These are phyloP conservation scores for Nyleta sp. DNA, from an alignment of 2,888 invertebrate species.

Conservation along the genomic window DNA sequence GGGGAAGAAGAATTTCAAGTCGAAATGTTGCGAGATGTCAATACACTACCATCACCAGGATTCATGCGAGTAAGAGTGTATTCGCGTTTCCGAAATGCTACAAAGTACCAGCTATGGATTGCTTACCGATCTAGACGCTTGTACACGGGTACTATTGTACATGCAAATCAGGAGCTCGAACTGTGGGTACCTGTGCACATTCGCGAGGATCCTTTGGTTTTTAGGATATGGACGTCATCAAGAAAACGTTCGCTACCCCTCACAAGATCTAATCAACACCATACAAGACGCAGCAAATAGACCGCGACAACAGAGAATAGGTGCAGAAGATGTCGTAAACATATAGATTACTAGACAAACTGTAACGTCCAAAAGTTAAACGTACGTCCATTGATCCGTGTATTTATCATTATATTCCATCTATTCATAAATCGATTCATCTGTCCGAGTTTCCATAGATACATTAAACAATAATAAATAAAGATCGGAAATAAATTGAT, in stretches of 20 bases:
- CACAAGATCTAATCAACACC: too few species aligned
- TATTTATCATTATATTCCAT: too few species aligned
- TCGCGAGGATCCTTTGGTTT: conserved; percentile 42
- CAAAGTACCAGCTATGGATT: conserved; percentile 43
- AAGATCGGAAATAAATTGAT: too few species aligned
- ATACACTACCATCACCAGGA: conserved; percentile 26
- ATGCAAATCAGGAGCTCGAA: conserved; percentile 33
- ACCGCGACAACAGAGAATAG: too few species aligned
- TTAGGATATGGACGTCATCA: conserved; percentile 30
- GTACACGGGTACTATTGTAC: conserved; percentile 25
- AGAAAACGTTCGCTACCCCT: background rate
- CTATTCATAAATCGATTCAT: too few species aligned
- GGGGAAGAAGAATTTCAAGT: conserved; percentile 28
- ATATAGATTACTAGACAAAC: too few species aligned
- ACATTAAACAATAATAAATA: too few species aligned
- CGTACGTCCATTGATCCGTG: too few species aligned
- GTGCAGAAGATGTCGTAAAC: too few species aligned
- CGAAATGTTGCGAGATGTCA: conserved; percentile 26
- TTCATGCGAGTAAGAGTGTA: conserved; percentile 33
- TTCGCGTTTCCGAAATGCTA: conserved; percentile 37
- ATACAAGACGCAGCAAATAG: too few species aligned
- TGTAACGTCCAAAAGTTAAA: too few species aligned
- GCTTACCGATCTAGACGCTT: conserved; percentile 2
- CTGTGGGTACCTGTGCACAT: conserved; percentile 38
- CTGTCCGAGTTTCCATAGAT: too few species aligned